These are phyloP conservation scores for Abramis brama DNA, from an alignment of 2,113 vertebrate genomes.

Conservation along the genomic window DNA sequence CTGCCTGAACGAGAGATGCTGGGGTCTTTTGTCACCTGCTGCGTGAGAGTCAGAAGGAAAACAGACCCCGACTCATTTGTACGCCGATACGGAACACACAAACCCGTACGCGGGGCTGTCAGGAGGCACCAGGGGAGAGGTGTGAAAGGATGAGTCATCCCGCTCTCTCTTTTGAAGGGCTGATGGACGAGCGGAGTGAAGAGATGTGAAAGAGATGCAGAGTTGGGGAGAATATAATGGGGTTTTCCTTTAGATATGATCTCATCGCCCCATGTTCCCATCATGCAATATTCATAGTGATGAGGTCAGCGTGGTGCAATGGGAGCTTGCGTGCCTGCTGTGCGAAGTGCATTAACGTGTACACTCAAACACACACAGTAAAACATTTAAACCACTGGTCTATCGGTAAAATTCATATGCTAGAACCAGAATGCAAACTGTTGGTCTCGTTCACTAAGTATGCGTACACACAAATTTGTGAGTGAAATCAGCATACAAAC, in stretches of 20 bases:
- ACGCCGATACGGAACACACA: neutral
- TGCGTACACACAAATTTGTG: neutral
- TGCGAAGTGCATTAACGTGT: slow-evolving; percentile 42
- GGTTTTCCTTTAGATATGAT: slow-evolving; percentile 59
- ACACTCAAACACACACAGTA: slow-evolving; percentile 29
- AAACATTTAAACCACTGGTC: slow-evolving; percentile 32
- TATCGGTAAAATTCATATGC: neutral
- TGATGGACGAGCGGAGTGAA: slow-evolving; percentile 16
- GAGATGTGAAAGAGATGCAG: slow-evolving; percentile 31
- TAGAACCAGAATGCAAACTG: neutral
- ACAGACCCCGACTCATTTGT: slow-evolving; percentile 21
- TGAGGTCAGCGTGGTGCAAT: slow-evolving; percentile 56
- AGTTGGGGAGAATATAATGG: slow-evolving; percentile 32
- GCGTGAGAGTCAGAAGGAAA: neutral
- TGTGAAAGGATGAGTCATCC: slow-evolving; percentile 59
- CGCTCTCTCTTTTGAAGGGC: neutral
- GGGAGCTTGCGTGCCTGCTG: slow-evolving; percentile 30
- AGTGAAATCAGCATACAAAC: neutral
- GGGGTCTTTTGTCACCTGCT: slow-evolving; percentile 6
- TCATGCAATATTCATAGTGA: slow-evolving; percentile 48
- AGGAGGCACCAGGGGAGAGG: slow-evolving; percentile 41
- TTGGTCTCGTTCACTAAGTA: neutral
- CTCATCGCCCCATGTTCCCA: slow-evolving; percentile 53
- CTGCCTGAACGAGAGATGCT: slow-evolving; percentile 14
- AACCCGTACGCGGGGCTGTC: neutral